phyloP scores from a whole-genome alignment of 2,888 invertebrate species.

The Agonum fuliginosum region DNA sequence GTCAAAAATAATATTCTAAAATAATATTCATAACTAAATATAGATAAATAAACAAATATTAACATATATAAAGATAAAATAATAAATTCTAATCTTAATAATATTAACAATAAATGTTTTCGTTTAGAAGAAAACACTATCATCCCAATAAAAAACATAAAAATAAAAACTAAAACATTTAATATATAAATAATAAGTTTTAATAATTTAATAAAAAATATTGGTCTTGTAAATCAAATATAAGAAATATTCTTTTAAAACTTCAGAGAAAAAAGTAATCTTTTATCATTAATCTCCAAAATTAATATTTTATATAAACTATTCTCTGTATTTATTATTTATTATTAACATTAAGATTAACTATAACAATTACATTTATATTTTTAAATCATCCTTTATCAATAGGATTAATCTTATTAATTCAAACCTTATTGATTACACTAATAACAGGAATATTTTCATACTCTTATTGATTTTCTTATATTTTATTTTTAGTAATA shows the following conservation, averaged over 20 bases:
- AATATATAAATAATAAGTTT: constrained; percentile 75
- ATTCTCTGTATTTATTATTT: constrained; percentile 74
- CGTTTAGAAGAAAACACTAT: constrained; percentile 76
- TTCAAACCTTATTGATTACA: constrained; percentile 74
- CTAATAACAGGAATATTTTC: constrained; percentile 73
- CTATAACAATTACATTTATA: constrained; percentile 71
- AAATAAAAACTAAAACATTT: constrained; percentile 72
- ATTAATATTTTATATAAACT: constrained; percentile 82
- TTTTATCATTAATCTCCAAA: constrained; percentile 81
- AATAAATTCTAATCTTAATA: too few species aligned
- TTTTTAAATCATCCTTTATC: constrained; percentile 75
- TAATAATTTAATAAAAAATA: constrained; percentile 81
- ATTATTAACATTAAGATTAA: constrained; percentile 66
- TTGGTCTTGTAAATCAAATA: constrained; percentile 82
- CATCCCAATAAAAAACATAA: constrained; percentile 75
- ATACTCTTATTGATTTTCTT: constrained; percentile 66
- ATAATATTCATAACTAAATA: too few species aligned
- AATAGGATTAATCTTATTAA: constrained; percentile 75
- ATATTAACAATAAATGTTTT: constrained; percentile 77
- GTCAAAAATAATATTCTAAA: constrained; percentile 78
- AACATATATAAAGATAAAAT: constrained; percentile 76
- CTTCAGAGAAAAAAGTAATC: constrained; percentile 76
- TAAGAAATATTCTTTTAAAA: constrained; percentile 76
- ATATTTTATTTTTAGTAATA: constrained; percentile 79
- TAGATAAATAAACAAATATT: constrained; percentile 73